Conservation (phyloP, 1,140 invertebrate species). For the Drosophila simulans region DNA sequence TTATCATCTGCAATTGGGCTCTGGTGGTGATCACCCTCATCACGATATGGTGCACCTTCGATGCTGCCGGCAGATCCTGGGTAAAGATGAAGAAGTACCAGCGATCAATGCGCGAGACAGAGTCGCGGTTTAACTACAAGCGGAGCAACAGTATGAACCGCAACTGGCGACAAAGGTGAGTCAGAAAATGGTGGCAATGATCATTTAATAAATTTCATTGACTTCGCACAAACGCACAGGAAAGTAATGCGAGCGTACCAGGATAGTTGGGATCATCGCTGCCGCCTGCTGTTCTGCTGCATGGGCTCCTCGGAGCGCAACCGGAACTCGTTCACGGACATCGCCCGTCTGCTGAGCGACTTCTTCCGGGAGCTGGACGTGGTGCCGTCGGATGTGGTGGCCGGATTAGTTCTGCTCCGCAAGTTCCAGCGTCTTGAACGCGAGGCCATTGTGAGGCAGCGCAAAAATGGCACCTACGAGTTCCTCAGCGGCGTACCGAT, state of each 20-base stretch:
- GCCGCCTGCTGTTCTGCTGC: constrained; percentile 94
- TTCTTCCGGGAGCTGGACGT: constrained; percentile 96
- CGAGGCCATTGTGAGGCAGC: constrained; percentile 91
- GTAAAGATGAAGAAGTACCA: constrained; percentile 97
- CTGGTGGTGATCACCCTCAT: constrained; percentile 90
- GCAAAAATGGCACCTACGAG: constrained; percentile 94
- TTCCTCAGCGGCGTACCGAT: constrained; percentile 95
- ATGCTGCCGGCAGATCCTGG: constrained; percentile 95
- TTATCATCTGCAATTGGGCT: constrained; percentile 93
- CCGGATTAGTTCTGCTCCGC: constrained; percentile 92
- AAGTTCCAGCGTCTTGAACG: constrained; percentile 93
- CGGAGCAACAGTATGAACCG: constrained; percentile 91
- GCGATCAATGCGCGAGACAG: constrained; percentile 91
- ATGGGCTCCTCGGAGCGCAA: constrained; percentile 92
- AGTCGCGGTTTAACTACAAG: constrained; percentile 90
- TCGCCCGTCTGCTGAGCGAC: constrained; percentile 93
- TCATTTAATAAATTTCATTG: no score
- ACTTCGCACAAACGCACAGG: constrained; percentile 84
- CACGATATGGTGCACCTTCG: constrained; percentile 95
- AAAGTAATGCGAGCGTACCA: constrained; percentile 95
- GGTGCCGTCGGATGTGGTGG: constrained; percentile 96
- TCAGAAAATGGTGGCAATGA: not conserved
- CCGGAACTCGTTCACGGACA: constrained; percentile 94
- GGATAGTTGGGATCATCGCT: constrained; percentile 95
- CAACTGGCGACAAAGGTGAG: constrained; percentile 94